phyloP scores from a whole-genome alignment of 2,888 invertebrate species.

The Drosophila birchii region DNA sequence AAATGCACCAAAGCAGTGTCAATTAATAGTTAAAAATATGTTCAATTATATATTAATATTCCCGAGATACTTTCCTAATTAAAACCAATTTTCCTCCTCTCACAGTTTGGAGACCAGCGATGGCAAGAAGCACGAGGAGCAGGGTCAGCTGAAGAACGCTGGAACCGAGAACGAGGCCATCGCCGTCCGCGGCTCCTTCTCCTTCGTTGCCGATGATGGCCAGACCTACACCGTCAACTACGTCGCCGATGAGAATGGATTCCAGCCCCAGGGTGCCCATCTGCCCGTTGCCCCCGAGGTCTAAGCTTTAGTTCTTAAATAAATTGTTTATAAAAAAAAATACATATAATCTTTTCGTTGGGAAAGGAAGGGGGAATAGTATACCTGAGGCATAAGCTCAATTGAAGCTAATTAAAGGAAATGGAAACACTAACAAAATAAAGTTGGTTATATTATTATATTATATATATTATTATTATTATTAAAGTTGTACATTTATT shows the following conservation, averaged over 20 bases:
- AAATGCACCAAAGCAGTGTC: not conserved
- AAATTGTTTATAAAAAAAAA: slow-evolving; percentile 23
- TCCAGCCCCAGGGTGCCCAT: slow-evolving; percentile 85
- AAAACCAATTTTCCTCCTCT: not conserved
- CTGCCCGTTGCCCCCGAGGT: slow-evolving; percentile 82
- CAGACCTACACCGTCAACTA: slow-evolving; percentile 86
- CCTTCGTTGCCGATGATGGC: slow-evolving; percentile 86
- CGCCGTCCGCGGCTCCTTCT: slow-evolving; percentile 72
- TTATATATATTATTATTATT: no score
- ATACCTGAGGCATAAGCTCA: no score
- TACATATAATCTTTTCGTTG: no score
- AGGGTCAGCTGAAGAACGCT: slow-evolving; percentile 46
- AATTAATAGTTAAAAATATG: no score
- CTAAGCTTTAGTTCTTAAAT: slow-evolving; percentile 26
- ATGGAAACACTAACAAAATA: no score
- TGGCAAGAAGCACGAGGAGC: slow-evolving; percentile 74
- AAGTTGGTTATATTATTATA: no score
- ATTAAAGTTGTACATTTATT: no score
- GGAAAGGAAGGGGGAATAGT: no score
- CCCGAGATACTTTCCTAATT: not conserved
- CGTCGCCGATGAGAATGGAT: slow-evolving; percentile 83
- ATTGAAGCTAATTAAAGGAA: no score
- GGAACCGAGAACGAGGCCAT: slow-evolving; percentile 83
- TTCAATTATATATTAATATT: not conserved
- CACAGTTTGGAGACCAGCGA: slow-evolving; percentile 58